These are phyloP conservation scores for Diuraphis noxia DNA, from an alignment of 1,140 invertebrate species.

Conservation along the genomic window DNA sequence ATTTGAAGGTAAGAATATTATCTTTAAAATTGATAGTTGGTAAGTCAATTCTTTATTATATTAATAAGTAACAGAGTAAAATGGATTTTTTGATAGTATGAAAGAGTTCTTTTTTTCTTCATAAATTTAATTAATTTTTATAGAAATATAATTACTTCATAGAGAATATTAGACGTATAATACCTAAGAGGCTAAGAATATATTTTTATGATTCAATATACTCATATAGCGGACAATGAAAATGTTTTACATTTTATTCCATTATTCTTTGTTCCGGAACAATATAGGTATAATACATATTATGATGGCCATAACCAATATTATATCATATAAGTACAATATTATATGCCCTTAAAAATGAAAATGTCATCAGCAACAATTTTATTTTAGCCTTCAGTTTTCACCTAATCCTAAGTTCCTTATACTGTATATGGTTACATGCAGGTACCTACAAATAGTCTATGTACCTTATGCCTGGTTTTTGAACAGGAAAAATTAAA, in stretches of 20 bases:
- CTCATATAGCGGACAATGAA: background rate
- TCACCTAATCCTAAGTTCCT: background rate
- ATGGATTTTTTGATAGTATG: background rate
- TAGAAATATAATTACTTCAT: background rate
- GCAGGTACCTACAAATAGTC: background rate
- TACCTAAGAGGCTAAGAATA: background rate
- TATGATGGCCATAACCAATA: background rate
- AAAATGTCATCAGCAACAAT: background rate
- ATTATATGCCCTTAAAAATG: background rate
- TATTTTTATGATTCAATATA: background rate
- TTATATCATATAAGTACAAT: background rate
- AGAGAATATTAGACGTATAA: too few species aligned
- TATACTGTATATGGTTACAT: background rate
- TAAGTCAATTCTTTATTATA: too few species aligned
- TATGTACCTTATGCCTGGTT: too few species aligned
- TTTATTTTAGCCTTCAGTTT: background rate
- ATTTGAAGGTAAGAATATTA: too few species aligned
- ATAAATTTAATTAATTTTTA: background rate
- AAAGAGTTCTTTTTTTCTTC: background rate
- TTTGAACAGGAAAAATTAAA: too few species aligned
- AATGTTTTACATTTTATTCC: background rate
- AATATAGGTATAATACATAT: background rate
- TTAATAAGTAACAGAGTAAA: too few species aligned
- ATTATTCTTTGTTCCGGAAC: background rate
- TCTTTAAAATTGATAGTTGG: too few species aligned